Conservation (phyloP, 2,888 invertebrate species). For the Drosophila pseudotalamancana region DNA sequence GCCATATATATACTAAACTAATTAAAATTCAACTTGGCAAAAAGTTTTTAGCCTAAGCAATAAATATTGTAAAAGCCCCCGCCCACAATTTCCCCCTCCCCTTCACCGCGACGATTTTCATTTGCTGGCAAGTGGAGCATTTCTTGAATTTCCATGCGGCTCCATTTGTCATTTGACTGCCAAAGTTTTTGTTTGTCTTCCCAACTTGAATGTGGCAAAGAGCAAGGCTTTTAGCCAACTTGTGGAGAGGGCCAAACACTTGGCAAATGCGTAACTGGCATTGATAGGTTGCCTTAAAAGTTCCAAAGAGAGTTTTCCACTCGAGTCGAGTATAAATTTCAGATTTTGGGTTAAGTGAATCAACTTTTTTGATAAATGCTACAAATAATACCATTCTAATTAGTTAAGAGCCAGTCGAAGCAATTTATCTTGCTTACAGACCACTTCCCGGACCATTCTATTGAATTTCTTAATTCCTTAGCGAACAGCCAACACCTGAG, state of each 20-base stretch:
- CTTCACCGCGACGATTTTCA: constrained; percentile 25
- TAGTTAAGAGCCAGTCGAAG: constrained; percentile 26
- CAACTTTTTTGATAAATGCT: constrained; percentile 41
- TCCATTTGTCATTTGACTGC: constrained; percentile 78
- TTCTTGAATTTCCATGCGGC: constrained; percentile 63
- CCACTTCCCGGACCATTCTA: constrained; percentile 3
- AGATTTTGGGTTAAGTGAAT: constrained; percentile 19
- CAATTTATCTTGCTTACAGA: constrained; percentile 47
- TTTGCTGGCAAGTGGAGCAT: constrained; percentile 60
- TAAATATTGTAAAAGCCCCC: constrained; percentile 71
- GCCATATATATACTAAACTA: constrained; percentile 74
- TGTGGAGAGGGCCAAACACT: constrained; percentile 7
- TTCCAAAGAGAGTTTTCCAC: constrained; percentile 15
- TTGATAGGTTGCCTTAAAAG: constrained; percentile 59
- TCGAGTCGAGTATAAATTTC: constrained; percentile 27
- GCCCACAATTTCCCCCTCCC: neutral
- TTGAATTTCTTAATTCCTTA: constrained; percentile 18
- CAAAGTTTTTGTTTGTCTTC: constrained; percentile 68
- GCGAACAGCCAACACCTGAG: constrained; percentile 42
- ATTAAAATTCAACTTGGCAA: constrained; percentile 78
- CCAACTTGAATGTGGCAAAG: constrained; percentile 33
- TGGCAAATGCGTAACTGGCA: constrained; percentile 53
- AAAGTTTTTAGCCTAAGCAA: constrained; percentile 74
- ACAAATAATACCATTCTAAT: constrained; percentile 32
- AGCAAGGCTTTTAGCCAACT: constrained; percentile 2